A percentile compares a stretch with the other conserved stretches of the same genome.
These are phyloP conservation scores for Neoniphon sammara DNA, from an alignment of 2,797 vertebrate genomes.

Conservation along the genomic window DNA sequence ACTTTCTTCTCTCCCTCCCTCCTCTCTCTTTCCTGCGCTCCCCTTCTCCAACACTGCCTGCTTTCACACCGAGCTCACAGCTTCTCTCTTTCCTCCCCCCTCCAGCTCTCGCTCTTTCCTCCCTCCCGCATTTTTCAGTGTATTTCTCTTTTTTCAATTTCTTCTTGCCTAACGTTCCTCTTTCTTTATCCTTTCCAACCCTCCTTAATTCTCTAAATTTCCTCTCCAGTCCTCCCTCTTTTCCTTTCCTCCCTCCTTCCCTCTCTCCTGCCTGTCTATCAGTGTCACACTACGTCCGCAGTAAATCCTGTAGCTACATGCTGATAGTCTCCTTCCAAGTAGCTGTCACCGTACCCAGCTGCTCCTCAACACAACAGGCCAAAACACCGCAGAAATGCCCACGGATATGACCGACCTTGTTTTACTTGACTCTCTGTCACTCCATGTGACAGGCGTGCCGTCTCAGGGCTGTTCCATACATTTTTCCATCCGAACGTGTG, in stretches of 20 bases:
- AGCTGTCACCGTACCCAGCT: constrained; percentile 32
- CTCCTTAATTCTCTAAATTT: constrained; percentile 17
- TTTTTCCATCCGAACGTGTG: neutral
- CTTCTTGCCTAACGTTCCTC: constrained; percentile 7
- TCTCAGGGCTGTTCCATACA: constrained; percentile 24
- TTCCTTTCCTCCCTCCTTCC: neutral
- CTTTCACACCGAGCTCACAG: constrained; percentile 65
- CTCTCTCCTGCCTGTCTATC: constrained; percentile 39
- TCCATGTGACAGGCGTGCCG: neutral
- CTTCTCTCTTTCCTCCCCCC: constrained; percentile 26
- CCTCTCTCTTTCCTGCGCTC: constrained; percentile 28
- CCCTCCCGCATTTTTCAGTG: neutral
- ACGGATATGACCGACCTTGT: neutral
- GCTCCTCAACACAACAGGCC: constrained; percentile 22
- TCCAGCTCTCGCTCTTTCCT: constrained; percentile 23
- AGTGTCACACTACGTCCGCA: constrained; percentile 22
- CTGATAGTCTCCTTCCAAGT: constrained; percentile 27
- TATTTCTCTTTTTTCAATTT: constrained; percentile 1
- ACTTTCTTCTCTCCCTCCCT: constrained; percentile 1
- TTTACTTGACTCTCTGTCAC: neutral
- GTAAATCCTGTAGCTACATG: constrained; percentile 58
- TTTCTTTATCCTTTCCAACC: constrained; percentile 18
- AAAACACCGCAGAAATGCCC: constrained; percentile 13
- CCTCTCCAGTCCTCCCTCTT: constrained; percentile 5
- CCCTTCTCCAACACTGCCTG: constrained; percentile 58